phyloP scores from a whole-genome alignment of 2,888 invertebrate species.

The Phortica magna region DNA sequence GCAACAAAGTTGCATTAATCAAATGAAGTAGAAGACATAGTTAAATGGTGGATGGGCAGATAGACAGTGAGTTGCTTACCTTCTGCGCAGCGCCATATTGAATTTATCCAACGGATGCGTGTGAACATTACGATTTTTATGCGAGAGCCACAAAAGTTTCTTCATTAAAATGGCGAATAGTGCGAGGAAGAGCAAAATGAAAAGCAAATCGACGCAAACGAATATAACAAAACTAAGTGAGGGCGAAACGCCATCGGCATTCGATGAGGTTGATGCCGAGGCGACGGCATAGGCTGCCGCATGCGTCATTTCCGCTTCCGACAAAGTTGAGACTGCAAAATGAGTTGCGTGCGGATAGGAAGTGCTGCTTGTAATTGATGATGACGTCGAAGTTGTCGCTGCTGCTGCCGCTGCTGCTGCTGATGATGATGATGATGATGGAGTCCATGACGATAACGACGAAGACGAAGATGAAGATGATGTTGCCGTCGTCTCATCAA shows the following conservation, averaged over 20 bases:
- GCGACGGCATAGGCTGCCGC: slow-evolving; percentile 58
- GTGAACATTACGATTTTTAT: slow-evolving; percentile 77
- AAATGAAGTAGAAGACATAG: background rate
- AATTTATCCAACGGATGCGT: slow-evolving; percentile 80
- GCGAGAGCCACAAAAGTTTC: slow-evolving; percentile 81
- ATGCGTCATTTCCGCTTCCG: slow-evolving; percentile 40
- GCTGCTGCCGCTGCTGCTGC: slow-evolving; percentile 36
- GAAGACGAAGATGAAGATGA: slow-evolving; percentile 48
- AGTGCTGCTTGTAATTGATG: slow-evolving; percentile 43
- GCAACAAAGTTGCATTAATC: slow-evolving; percentile 36
- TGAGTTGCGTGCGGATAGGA: slow-evolving; percentile 25
- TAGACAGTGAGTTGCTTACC: slow-evolving; percentile 55
- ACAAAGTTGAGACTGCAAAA: slow-evolving; percentile 39
- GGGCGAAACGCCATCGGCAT: slow-evolving; percentile 41
- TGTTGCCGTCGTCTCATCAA: slow-evolving; percentile 39
- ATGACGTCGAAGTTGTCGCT: slow-evolving; percentile 56
- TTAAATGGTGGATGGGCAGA: background rate
- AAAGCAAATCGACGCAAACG: slow-evolving; percentile 82
- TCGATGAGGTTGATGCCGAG: slow-evolving; percentile 39
- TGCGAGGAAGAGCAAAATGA: slow-evolving; percentile 84
- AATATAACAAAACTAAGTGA: slow-evolving; percentile 74
- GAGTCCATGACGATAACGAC: slow-evolving; percentile 52
- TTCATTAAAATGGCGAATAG: slow-evolving; percentile 84
- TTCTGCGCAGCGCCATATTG: slow-evolving; percentile 80
- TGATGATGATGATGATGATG: slow-evolving; percentile 33